Evolutionary conservation across 2,888 invertebrate genomes (phyloP).

Genomic region (Aphodius sticticus): DNA sequence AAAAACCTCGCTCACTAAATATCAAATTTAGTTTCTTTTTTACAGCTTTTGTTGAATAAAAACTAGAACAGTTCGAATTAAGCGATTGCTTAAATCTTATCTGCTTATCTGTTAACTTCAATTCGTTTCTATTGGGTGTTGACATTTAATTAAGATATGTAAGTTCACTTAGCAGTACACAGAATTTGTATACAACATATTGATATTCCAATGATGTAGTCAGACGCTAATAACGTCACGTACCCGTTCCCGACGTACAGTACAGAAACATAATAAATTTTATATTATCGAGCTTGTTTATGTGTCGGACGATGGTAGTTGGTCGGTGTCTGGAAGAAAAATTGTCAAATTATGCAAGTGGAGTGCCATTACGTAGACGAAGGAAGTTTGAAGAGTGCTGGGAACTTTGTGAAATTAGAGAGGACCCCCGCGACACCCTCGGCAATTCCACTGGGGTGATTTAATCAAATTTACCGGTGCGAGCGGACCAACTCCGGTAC

Average conservation of each 20-base stretch:
- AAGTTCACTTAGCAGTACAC: too few species aligned
- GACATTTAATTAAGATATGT: too few species aligned
- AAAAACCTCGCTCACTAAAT: too few species aligned
- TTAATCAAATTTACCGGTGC: neutral
- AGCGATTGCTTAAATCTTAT: too few species aligned
- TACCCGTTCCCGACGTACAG: neutral
- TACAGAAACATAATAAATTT: neutral
- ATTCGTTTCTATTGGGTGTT: too few species aligned
- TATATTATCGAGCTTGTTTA: neutral
- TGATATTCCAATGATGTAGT: neutral
- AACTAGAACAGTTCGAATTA: too few species aligned
- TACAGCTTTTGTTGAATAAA: too few species aligned
- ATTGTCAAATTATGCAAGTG: neutral
- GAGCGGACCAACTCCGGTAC: neutral
- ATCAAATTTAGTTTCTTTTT: too few species aligned
- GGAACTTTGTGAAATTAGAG: neutral
- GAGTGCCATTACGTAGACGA: slow-evolving; percentile 4
- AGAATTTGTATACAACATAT: neutral
- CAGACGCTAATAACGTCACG: neutral
- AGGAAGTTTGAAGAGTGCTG: neutral
- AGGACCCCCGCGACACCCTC: neutral
- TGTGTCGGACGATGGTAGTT: neutral
- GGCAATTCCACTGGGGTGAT: neutral
- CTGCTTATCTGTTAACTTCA: too few species aligned
- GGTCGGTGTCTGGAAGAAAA: neutral